Evolutionary conservation across 2,113 vertebrate species (phyloP).

Genomic region (Alaudala cheleensis): DNA sequence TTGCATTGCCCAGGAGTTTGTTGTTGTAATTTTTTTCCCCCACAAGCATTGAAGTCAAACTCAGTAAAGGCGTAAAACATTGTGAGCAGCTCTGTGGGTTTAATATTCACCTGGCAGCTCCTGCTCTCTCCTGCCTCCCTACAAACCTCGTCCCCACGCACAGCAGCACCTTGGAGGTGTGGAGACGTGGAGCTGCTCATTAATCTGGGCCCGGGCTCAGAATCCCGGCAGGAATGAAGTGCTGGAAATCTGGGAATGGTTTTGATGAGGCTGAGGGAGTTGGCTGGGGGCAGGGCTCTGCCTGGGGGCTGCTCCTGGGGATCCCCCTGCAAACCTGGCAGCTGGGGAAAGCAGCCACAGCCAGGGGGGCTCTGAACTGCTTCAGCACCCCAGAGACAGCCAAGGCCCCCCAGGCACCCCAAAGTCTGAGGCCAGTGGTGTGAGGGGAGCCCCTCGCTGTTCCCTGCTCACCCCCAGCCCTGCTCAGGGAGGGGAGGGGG

Average conservation of each 20-base stretch:
- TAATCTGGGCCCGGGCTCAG: background rate
- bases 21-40: background rate
- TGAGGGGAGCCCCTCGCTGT: background rate
- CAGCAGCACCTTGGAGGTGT: background rate
- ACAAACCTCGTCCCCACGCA: fast-evolving
- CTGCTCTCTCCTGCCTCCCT: background rate
- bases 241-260: background rate
- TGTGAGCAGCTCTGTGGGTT: background rate
- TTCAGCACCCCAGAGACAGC: background rate
- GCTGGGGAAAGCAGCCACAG: fast-evolving
- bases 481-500: background rate
- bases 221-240: background rate
- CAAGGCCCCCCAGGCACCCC: background rate
- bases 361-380: background rate
- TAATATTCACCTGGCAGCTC: background rate
- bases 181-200: fast-evolving
- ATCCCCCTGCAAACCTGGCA: background rate
- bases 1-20: background rate
- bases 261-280: background rate
- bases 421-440: fast-evolving
- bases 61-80: background rate
- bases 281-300: background rate
- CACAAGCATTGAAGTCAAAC: background rate
- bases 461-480: background rate
- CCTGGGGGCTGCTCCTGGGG: background rate